Conservation (phyloP, 2,888 invertebrate species). For the Desoria tigrina region DNA sequence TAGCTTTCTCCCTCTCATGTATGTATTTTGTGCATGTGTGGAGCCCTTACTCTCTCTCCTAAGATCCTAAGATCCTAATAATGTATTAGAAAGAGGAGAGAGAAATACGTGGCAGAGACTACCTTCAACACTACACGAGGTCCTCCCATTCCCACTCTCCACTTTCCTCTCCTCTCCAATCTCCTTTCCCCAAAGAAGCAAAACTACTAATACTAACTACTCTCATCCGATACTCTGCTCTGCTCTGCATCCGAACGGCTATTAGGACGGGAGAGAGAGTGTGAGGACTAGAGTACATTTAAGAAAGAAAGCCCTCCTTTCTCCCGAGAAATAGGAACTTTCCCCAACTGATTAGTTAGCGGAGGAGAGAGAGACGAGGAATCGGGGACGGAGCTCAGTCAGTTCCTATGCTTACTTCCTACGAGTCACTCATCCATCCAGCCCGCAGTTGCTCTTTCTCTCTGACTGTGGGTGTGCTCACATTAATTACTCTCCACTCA, state of each 20-base stretch:
- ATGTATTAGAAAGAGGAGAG: slow-evolving; percentile 1
- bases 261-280: no score
- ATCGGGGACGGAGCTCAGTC: slow-evolving; percentile 14
- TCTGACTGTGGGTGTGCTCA: slow-evolving; percentile 52
- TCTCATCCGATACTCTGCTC: no score
- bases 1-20: slow-evolving; percentile 13
- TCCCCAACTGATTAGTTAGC: slow-evolving; percentile 15
- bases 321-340: slow-evolving; percentile 13
- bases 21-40: slow-evolving; percentile 2
- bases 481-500: slow-evolving; percentile 54
- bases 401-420: slow-evolving; percentile 7
- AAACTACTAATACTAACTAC: slow-evolving; percentile 18
- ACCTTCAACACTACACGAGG: slow-evolving; percentile 2
- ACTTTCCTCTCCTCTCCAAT: slow-evolving; percentile 20
- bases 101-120: slow-evolving; percentile 7
- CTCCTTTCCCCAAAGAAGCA: slow-evolving; percentile 14
- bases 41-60: neutral
- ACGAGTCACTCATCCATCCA: slow-evolving; percentile 18
- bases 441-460: slow-evolving; percentile 49
- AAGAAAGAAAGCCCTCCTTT: neutral
- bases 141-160: slow-evolving; percentile 29
- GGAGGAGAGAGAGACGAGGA: no score
- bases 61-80: neutral
- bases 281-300: no score
- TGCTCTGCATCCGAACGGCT: no score